phyloP scores from a whole-genome alignment of 2,797 vertebrate genomes.

The Threskiornis aethiopicus region DNA sequence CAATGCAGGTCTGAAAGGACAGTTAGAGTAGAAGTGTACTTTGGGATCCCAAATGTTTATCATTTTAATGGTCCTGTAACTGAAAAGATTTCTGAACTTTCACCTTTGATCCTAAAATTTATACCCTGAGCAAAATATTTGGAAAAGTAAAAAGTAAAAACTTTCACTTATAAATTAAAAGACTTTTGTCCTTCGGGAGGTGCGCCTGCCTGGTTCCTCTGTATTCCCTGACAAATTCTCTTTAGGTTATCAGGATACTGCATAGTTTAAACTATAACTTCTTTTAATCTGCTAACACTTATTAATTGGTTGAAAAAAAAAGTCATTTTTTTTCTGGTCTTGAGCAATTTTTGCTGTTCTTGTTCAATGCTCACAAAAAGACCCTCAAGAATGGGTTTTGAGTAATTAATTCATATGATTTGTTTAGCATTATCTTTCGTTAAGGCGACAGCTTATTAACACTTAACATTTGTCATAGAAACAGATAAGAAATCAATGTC shows the following conservation, averaged over 20 bases:
- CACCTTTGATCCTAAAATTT: neutral
- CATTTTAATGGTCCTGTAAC: constrained; percentile 64
- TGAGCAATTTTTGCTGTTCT: neutral
- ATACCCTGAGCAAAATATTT: neutral
- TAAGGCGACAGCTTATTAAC: constrained; percentile 21
- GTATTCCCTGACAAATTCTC: neutral
- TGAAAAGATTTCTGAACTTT: constrained; percentile 43
- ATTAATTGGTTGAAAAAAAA: neutral
- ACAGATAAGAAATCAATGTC: constrained; percentile 63
- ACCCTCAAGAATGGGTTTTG: neutral
- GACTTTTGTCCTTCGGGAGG: neutral
- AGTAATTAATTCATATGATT: constrained; percentile 15
- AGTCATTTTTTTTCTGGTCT: neutral
- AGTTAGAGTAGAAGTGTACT: constrained; percentile 66
- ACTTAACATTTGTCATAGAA: constrained; percentile 37
- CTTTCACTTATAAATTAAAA: neutral
- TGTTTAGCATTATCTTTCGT: constrained; percentile 11
- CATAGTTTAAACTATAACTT: neutral
- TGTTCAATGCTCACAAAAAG: neutral
- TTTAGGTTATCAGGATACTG: neutral
- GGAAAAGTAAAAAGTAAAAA: neutral
- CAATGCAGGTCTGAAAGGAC: constrained; percentile 62
- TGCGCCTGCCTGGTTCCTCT: neutral
- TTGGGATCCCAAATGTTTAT: constrained; percentile 65
- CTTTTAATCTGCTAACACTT: neutral